These are phyloP conservation scores for Aptenodytes forsteri DNA, from an alignment of 2,113 vertebrate genomes.

Conservation along the genomic window DNA sequence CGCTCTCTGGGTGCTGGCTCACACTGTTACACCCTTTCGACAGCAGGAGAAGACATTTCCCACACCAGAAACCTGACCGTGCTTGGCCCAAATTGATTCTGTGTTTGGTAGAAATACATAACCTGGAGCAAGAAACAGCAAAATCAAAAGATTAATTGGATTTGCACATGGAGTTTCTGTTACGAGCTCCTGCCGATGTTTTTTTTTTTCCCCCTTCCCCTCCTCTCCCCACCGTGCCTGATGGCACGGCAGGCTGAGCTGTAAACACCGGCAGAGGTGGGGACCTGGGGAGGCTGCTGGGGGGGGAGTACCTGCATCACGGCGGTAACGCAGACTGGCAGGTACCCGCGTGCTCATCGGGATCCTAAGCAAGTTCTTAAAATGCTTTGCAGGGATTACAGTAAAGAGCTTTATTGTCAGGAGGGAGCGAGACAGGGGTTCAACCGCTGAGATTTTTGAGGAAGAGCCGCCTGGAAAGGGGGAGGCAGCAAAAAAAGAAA, in stretches of 20 bases:
- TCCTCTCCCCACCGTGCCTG: neutral
- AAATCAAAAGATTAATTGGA: conserved; percentile 62
- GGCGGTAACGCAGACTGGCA: neutral
- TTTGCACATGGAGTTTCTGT: conserved; percentile 25
- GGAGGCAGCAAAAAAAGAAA: neutral
- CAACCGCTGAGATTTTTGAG: neutral
- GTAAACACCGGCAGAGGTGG: neutral
- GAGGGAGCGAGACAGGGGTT: neutral
- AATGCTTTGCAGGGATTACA: conserved; percentile 22
- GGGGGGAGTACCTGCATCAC: neutral
- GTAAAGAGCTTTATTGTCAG: conserved; percentile 32
- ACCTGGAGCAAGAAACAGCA: conserved; percentile 15
- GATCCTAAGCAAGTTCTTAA: neutral
- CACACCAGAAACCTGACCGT: fast-evolving
- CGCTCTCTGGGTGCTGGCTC: neutral
- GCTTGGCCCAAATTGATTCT: conserved; percentile 19
- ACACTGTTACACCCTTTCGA: neutral
- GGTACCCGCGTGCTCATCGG: neutral
- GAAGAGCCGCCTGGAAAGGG: neutral
- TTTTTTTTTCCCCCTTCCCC: fast-evolving
- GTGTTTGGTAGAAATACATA: conserved; percentile 47
- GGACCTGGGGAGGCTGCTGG: neutral
- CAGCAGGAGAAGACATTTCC: neutral
- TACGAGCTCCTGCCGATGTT: neutral
- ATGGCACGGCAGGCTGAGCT: neutral